Evolutionary conservation across 2,797 vertebrate species (phyloP).

Genomic region (Sebastolobus altivelis): DNA sequence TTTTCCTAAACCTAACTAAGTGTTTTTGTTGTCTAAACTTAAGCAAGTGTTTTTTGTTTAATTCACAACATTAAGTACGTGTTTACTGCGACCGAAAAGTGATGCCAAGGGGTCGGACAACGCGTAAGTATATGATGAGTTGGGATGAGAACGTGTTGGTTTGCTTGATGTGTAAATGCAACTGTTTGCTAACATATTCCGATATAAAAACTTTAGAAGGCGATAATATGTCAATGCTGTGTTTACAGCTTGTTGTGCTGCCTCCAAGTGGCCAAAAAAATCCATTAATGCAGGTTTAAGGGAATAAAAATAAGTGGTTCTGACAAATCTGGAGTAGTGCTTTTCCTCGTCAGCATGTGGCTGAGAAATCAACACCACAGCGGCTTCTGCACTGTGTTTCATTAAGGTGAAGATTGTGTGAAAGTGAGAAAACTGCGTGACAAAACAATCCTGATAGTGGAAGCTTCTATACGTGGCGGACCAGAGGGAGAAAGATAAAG

Average conservation of each 20-base stretch:
- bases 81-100: too few relatives aligned
- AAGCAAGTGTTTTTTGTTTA: too few relatives aligned
- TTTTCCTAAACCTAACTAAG: too few relatives aligned
- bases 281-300: neutral
- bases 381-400: constrained; percentile 33
- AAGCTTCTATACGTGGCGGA: constrained; percentile 18
- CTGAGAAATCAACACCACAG: constrained; percentile 27
- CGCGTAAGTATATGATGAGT: accelerated
- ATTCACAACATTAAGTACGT: too few relatives aligned
- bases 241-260: constrained; percentile 1
- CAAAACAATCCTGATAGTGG: constrained; percentile 37
- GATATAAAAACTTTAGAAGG: neutral
- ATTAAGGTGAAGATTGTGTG: constrained; percentile 43
- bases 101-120: too few relatives aligned
- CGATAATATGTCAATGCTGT: neutral
- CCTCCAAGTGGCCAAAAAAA: neutral
- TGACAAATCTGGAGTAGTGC: neutral
- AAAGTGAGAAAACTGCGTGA: constrained; percentile 48
- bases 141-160: neutral
- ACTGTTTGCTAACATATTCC: neutral
- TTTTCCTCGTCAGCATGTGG: constrained; percentile 27
- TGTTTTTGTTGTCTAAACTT: too few relatives aligned
- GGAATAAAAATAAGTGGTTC: neutral
- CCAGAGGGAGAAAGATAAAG: constrained; percentile 44
- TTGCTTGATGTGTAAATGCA: neutral